Evolutionary conservation across 1,140 invertebrate species (phyloP).

Genomic region (Eupeodes corollae): DNA sequence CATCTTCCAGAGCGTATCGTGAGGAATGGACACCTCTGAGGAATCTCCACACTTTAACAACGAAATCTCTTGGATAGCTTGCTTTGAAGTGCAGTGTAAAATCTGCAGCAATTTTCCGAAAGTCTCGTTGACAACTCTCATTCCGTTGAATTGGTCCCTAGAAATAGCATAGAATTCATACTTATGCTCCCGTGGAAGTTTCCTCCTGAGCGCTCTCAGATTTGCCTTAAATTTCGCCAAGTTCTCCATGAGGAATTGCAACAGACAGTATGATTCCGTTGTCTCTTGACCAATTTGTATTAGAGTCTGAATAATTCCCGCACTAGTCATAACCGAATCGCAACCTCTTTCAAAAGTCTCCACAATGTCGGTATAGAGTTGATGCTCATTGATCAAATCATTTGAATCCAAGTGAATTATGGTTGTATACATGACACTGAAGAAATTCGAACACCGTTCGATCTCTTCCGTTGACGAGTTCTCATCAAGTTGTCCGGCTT

Average conservation of each 20-base stretch:
- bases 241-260: constrained; percentile 62
- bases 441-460: constrained; percentile 76
- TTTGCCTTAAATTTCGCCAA: constrained; percentile 67
- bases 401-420: constrained; percentile 47
- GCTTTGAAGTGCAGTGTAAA: constrained; percentile 49
- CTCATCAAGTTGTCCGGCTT: constrained; percentile 82
- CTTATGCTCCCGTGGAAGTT: constrained; percentile 44
- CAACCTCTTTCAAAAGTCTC: constrained; percentile 45
- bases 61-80: constrained; percentile 42
- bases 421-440: constrained; percentile 67
- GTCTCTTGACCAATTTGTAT: constrained; percentile 45
- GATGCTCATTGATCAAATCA: constrained; percentile 39
- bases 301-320: constrained; percentile 49
- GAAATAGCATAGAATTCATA: constrained; percentile 43
- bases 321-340: constrained; percentile 59
- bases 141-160: constrained; percentile 47
- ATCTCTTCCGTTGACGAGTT: constrained; percentile 75
- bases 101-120: constrained; percentile 47
- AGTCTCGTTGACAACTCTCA: constrained; percentile 45
- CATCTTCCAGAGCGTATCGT: constrained; percentile 29
- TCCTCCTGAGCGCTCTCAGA: constrained; percentile 63
- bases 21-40: constrained; percentile 16
- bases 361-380: constrained; percentile 34
- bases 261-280: constrained; percentile 54
- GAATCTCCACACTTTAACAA: constrained; percentile 6